phyloP scores from a whole-genome alignment of 2,888 invertebrate genomes.

The Papilio protenor region DNA sequence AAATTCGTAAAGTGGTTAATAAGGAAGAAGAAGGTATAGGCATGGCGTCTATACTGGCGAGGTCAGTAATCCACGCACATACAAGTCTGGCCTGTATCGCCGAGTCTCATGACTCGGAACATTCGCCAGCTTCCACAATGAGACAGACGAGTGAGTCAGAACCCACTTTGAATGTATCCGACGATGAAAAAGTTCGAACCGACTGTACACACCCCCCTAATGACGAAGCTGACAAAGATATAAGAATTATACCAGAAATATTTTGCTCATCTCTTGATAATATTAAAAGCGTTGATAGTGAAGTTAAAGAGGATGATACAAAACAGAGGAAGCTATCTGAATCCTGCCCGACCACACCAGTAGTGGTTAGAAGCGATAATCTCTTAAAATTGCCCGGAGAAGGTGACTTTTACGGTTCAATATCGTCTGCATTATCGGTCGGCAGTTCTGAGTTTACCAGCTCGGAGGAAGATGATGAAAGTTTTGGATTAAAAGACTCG shows the following conservation, averaged over 20 bases:
- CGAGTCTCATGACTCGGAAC: conserved; percentile 81
- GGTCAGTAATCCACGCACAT: conserved; percentile 85
- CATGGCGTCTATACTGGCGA: conserved; percentile 87
- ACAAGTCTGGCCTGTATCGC: conserved; percentile 84
- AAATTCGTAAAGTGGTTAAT: conserved; percentile 66
- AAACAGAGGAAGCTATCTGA: conserved; percentile 69
- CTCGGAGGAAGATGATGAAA: conserved; percentile 78
- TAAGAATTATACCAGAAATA: conserved; percentile 63
- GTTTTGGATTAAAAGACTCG: conserved; percentile 78
- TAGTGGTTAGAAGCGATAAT: conserved; percentile 67
- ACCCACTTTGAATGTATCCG: conserved; percentile 62
- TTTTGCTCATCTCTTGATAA: conserved; percentile 73
- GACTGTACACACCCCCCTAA: conserved; percentile 44
- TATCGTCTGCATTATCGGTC: conserved; percentile 74
- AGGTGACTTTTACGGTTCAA: conserved; percentile 70
- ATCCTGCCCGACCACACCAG: conserved; percentile 77
- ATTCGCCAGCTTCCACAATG: conserved; percentile 72
- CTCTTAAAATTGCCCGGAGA: conserved; percentile 72
- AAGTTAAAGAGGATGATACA: conserved; percentile 38
- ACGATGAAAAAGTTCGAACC: conserved; percentile 59
- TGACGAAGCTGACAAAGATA: conserved; percentile 45
- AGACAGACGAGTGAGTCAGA: conserved; percentile 76
- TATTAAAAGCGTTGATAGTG: conserved; percentile 60
- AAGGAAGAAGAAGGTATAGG: conserved; percentile 82
- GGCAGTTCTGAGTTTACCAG: conserved; percentile 79